Evolutionary conservation across 2,113 vertebrate species (phyloP).

Genomic region (Platichthys flesus): DNA sequence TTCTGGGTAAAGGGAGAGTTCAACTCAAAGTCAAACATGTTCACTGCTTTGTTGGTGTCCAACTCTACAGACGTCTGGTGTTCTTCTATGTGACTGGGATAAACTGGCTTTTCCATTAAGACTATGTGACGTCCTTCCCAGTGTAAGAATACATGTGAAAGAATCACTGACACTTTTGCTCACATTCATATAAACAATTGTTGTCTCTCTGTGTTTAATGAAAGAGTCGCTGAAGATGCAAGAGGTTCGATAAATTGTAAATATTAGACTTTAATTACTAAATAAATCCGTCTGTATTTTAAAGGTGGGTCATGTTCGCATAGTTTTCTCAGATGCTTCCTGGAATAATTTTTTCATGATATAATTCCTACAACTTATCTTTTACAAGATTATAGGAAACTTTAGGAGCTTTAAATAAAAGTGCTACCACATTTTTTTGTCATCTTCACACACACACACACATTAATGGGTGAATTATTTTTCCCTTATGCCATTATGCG

Average conservation of each 20-base stretch:
- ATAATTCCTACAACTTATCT: neutral
- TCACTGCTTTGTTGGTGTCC: neutral
- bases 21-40: neutral
- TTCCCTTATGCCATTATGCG: no score
- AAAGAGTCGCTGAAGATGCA: neutral
- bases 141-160: neutral
- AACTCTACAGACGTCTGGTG: neutral
- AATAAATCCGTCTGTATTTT: neutral
- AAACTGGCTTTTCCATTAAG: neutral
- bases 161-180: neutral
- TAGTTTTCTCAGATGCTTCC: neutral
- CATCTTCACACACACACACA: no score
- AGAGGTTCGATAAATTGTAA: neutral
- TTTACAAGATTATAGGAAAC: no score
- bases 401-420: no score
- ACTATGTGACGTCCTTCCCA: neutral
- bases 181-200: neutral
- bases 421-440: no score
- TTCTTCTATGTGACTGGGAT: neutral
- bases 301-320: neutral
- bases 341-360: no score
- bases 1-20: neutral
- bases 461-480: no score
- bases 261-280: neutral
- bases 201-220: constrained; percentile 1